Base-by-base conservation (phyloP, 1,140 invertebrate species). In the Zaprionus davidi region DNA sequence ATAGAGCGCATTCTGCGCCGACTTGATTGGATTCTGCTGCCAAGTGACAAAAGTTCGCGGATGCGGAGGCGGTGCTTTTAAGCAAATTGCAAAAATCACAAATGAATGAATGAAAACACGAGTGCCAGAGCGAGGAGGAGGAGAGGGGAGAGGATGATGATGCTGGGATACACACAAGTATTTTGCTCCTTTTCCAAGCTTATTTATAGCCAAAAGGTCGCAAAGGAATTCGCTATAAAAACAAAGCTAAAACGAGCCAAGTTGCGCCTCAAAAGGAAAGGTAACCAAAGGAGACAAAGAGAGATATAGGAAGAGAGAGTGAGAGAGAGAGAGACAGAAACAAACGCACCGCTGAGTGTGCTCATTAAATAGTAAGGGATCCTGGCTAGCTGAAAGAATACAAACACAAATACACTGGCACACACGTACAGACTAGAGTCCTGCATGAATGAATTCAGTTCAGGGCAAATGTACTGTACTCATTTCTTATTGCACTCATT, bases 341-440 rank as follows among this genome's bases (percentile, higher is more conserved):
- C 41, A 46, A 17, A 17, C 41, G 20, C 46, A 13, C 11, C 20
- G 72, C 68, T 79, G 76, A 83, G 81, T 83, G 53, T 13, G 81
- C 75, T 85, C 79, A 86, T 82, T 82, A 79, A 86, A 86, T 85
- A 85, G 82, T 85, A 81, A 84, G 78, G 56, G 51, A 58, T 36
- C 20, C 41, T 17, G 13, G 34, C 12, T 20, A 31, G 34, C 63
- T 22, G 24, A 65, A 58, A 44, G 38, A 28, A 59, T 26, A 71
- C 49, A 34, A 11, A 11, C 31, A 34, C 9, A 34, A 34, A 34
- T 7, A 31, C 9, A 34, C 9, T 34, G 3, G 31, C 31, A 34
- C 31, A 34, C 31, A 34, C 31, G 31, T 11, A 34, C 31, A 3
- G 31, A 11, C 31, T 34, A 70, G 31, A 17, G 41, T 22, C 51